phyloP scores from a whole-genome alignment of 2,113 vertebrate species.

The Glaucidium brasilianum region DNA sequence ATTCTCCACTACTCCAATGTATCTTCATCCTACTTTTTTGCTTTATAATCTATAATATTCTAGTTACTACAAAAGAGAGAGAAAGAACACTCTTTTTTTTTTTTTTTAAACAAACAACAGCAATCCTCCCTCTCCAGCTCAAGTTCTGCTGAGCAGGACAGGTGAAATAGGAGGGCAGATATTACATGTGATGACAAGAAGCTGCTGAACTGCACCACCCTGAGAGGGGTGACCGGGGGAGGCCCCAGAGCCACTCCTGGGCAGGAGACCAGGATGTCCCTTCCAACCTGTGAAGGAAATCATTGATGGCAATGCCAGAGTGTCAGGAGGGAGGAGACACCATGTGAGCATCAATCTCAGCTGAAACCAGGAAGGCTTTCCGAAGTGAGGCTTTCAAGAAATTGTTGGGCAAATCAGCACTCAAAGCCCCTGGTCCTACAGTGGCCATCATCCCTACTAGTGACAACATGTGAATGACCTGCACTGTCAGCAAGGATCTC shows the following conservation, averaged over 20 bases:
- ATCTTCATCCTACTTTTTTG: not conserved
- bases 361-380: not conserved
- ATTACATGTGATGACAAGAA: not conserved
- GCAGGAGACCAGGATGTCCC: not conserved
- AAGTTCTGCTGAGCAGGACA: not conserved
- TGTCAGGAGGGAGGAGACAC: not conserved
- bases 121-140: not conserved
- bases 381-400: not conserved
- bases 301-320: not conserved
- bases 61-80: not conserved
- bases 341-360: not conserved
- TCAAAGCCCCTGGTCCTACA: not conserved
- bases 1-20: not conserved
- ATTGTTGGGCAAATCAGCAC: not conserved
- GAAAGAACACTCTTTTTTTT: rapidly evolving
- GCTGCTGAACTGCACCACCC: not conserved
- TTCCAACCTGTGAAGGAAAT: not conserved
- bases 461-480: not conserved
- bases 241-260: not conserved
- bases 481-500: not conserved
- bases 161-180: not conserved
- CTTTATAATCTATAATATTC: not conserved
- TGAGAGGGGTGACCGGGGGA: not conserved
- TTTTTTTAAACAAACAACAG: not conserved
- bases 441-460: not conserved